Base-by-base conservation (phyloP, 2,888 invertebrate genomes). In the Didymodactylos carnosus region DNA sequence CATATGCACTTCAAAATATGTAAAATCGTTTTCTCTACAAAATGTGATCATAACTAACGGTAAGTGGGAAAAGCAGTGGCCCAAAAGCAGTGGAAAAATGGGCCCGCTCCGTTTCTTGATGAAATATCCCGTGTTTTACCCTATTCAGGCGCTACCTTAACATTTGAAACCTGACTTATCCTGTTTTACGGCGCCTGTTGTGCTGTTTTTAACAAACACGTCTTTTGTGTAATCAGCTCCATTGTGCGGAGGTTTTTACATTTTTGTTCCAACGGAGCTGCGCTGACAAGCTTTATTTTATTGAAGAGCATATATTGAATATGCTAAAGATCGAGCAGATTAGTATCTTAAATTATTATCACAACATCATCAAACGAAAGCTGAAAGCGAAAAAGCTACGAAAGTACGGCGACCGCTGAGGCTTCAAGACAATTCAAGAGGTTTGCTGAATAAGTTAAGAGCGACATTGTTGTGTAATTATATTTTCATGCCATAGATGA, bases 311-410 rank as follows among this genome's bases (percentile, higher is more conserved):
- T 74, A 74, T n/a, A 71, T 74, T 71, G 62, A 43, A 25, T 74
- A 53, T 39, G 71, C 71, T 62, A 46, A 43, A 27, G 35, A 71
- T 53, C 51, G 74, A 74, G 74, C 74, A 23, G 74, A 74, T 71
- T 53, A 69, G 43, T 71, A 74, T 53, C 39, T 53, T 29, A 43
- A 71, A 46, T 77, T 81, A 78, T 76, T 77, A 71, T 77, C 80
- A 23, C 75, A 78, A 25, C 82, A 83, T 75, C 80, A 81, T 1
- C 77, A 81, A 8, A 77, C 77, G 39, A 80, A 81, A 69, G 80
- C 79, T 69, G 83, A 83, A 77, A 79, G 79, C 43, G 39, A 53
- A 39, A 53, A 41, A 14, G n/a, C 49, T 35, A 62, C 40, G n/a
- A 71, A 72, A 71, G 62, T 72, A 27, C n/a, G 71, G 29, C 40